phyloP scores from a whole-genome alignment of 2,113 vertebrate genomes.

The Anoura caudifer region DNA sequence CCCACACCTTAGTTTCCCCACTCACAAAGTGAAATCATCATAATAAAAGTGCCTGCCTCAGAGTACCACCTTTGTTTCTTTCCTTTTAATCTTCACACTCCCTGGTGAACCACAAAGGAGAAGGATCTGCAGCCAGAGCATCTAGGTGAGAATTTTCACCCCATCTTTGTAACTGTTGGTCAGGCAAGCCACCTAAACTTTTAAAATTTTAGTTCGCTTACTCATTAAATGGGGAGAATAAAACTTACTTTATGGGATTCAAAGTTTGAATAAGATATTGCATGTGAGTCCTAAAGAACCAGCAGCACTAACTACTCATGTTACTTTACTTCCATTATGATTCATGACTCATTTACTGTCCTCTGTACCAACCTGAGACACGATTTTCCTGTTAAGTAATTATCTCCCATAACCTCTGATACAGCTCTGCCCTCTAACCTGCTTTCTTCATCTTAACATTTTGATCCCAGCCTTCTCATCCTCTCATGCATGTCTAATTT shows the following conservation, averaged over 20 bases:
- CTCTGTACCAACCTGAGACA: background rate
- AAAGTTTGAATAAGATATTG: background rate
- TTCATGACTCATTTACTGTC: background rate
- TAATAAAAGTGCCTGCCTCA: background rate
- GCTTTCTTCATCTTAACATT: conserved; percentile 43
- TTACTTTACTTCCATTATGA: background rate
- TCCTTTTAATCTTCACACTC: background rate
- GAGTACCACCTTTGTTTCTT: background rate
- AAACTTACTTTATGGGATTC: background rate
- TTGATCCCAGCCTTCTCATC: conserved; percentile 7
- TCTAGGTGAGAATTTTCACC: background rate
- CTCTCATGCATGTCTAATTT: conserved; percentile 63
- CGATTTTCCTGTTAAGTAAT: conserved; percentile 58
- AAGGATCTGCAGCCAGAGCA: background rate
- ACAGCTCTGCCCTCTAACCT: conserved; percentile 38
- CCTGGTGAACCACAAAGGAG: background rate
- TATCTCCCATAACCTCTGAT: conserved; percentile 31
- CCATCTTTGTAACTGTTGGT: background rate
- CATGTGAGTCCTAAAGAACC: background rate
- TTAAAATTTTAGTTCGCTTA: background rate
- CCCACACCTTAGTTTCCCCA: background rate
- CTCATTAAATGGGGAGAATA: background rate
- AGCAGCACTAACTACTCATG: background rate
- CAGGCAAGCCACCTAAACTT: background rate
- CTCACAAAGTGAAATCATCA: background rate